Conservation (phyloP, 2,797 vertebrate genomes). For the Pseudomugil tenellus region DNA sequence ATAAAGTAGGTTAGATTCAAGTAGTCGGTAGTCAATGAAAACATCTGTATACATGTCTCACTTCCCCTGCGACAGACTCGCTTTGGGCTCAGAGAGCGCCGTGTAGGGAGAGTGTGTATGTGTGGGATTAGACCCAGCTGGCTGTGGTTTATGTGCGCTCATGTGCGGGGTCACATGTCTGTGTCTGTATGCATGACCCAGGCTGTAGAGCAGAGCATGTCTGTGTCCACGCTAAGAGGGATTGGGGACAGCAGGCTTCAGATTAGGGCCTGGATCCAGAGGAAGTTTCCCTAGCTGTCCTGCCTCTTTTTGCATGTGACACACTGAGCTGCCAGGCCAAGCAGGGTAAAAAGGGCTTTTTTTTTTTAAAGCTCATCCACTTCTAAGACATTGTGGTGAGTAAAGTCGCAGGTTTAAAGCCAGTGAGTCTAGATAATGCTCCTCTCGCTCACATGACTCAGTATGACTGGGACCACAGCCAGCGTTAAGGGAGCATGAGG, state of each 20-base stretch:
- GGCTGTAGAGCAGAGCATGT: slow-evolving; percentile 44
- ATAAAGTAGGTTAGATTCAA: slow-evolving; percentile 57
- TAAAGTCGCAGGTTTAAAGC: slow-evolving; percentile 53
- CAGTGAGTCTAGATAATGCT: slow-evolving; percentile 63
- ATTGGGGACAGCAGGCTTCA: slow-evolving; percentile 62
- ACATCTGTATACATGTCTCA: slow-evolving; percentile 63
- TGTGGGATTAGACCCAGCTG: slow-evolving; percentile 76
- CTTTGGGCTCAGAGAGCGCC: slow-evolving; percentile 41
- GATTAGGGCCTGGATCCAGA: slow-evolving; percentile 55
- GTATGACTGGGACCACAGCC: slow-evolving; percentile 53
- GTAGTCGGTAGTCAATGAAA: slow-evolving; percentile 26
- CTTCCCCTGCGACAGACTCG: slow-evolving; percentile 46
- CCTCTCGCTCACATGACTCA: slow-evolving; percentile 43
- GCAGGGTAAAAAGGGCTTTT: slow-evolving; percentile 48
- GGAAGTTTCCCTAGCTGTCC: slow-evolving; percentile 38
- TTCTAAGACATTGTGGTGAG: slow-evolving; percentile 42
- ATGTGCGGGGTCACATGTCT: slow-evolving; percentile 38
- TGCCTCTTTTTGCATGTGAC: slow-evolving; percentile 40
- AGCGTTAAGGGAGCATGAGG: slow-evolving; percentile 62
- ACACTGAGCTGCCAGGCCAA: slow-evolving; percentile 21
- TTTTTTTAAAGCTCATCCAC: slow-evolving; percentile 51
- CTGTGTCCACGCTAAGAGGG: slow-evolving; percentile 53
- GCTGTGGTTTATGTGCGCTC: slow-evolving; percentile 27
- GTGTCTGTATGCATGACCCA: slow-evolving; percentile 37
- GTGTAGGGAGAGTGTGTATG: slow-evolving; percentile 35